Evolutionary conservation across 2,888 invertebrate species (phyloP), one percentile per base, ranked within the genome.

Genomic region (Epistrophe eligans): DNA sequence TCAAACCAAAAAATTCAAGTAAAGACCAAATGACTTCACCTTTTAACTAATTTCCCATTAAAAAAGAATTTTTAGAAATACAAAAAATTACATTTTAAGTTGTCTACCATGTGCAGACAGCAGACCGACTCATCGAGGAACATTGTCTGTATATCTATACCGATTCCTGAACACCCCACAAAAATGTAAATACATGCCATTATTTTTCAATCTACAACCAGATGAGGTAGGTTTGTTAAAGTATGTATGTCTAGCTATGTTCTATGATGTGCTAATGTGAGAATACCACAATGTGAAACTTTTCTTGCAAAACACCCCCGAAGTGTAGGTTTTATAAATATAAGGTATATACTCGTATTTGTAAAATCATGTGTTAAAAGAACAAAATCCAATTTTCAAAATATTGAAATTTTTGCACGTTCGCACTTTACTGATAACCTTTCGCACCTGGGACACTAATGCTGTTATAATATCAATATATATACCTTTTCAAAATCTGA

Each of bases 381-480:
- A 67, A 71, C 62, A 58, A 77, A 81, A 66, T 81, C 81, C 66
- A 84, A 84, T 87, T 83, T 83, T 79, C 71, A 55, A 83, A 87
- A 87, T 87, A 87, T 87, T 87, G 87, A 87, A 87, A 87, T 87
- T 87, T 87, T 79, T 79, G 87, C 87, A 87, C 87, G 87, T 87
- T 87, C 83, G 83, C 87, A 87, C 87, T 83, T 83, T 87, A 76
- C 83, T 87, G 76, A 79, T 76, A 87, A 83, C 87, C 87, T 87
- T 66, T 83, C 64, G 76, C 87, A 87, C 87, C 87, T 87, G 87
- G 83, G 87, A 87, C 87, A 76, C 79, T 83, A 79, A 83, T 76
- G 74, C 76, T 60, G 76, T 79, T 79, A 83, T 83, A 83, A 83
- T 83, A 72, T 70, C 79, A 83, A 83, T 24, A 24, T 3, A 3